Conservation (phyloP, 2,888 invertebrate genomes). For the Omphaloscelis lunosa region DNA sequence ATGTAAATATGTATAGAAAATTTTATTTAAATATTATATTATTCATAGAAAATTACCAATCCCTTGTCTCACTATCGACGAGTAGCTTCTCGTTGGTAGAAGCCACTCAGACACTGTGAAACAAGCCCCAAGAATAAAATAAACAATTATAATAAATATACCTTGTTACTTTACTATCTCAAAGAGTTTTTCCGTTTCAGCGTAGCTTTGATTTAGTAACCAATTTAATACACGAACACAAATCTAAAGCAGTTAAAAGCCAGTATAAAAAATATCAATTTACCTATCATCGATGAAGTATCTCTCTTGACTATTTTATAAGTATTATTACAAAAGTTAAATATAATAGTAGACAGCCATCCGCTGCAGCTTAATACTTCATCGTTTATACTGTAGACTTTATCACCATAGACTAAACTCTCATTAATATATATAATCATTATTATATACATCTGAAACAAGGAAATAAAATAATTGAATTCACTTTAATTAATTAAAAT, state of each 20-base stretch:
- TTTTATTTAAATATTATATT: no score
- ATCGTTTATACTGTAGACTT: conserved; percentile 80
- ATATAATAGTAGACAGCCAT: conserved; percentile 80
- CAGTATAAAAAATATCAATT: conserved; percentile 38
- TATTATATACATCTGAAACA: conserved; percentile 79
- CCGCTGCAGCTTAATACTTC: conserved; percentile 80
- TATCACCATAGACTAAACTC: conserved; percentile 62
- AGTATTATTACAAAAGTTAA: conserved; percentile 81
- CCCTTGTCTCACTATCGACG: no score
- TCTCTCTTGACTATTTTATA: conserved; percentile 85
- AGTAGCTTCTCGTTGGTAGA: no score
- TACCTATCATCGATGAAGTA: conserved; percentile 83
- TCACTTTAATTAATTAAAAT: background rate
- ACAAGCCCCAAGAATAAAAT: no score
- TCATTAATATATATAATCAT: conserved; percentile 73
- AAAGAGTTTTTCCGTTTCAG: no score
- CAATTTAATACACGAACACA: background rate
- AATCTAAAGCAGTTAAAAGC: background rate
- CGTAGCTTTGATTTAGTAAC: no score
- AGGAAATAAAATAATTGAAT: conserved; percentile 41
- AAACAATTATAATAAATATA: no score
- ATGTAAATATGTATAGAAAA: no score
- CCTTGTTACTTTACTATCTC: no score
- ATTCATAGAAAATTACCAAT: no score
- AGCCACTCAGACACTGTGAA: no score